Percentiles rank a stretch among this genome's conserved stretches.
Conservation (phyloP, 2,113 vertebrate genomes). For the Tragelaphus scriptus region DNA sequence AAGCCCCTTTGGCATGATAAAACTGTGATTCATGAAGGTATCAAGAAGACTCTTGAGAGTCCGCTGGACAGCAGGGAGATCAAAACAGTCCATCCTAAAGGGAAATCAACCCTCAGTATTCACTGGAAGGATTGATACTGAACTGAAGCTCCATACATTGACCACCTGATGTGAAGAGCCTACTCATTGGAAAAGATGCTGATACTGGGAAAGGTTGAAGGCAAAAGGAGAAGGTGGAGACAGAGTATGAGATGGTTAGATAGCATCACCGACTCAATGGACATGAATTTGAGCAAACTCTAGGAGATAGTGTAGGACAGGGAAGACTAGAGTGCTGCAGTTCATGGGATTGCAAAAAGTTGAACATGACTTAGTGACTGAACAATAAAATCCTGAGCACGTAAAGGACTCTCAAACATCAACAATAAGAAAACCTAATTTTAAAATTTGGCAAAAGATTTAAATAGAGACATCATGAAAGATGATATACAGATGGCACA, state of each 20-base stretch:
- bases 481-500: constrained; percentile 13
- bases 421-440: not conserved
- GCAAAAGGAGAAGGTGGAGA: not conserved
- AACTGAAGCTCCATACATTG: not conserved
- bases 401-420: not conserved
- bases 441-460: constrained; percentile 10
- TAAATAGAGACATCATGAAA: not conserved
- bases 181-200: not conserved
- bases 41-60: not conserved
- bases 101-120: not conserved
- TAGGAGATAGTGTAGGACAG: not conserved
- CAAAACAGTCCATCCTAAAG: not conserved
- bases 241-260: not conserved
- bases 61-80: not conserved
- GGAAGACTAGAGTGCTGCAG: not conserved
- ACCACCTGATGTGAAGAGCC: not conserved
- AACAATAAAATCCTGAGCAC: not conserved
- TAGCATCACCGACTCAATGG: not conserved
- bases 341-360: not conserved
- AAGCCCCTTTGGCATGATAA: not conserved
- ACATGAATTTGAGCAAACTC: not conserved
- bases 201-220: not conserved
- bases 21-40: not conserved
- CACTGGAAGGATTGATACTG: not conserved
- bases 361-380: not conserved